phyloP scores from a whole-genome alignment of 2,888 invertebrate genomes.

The Charanyca ferruginea region DNA sequence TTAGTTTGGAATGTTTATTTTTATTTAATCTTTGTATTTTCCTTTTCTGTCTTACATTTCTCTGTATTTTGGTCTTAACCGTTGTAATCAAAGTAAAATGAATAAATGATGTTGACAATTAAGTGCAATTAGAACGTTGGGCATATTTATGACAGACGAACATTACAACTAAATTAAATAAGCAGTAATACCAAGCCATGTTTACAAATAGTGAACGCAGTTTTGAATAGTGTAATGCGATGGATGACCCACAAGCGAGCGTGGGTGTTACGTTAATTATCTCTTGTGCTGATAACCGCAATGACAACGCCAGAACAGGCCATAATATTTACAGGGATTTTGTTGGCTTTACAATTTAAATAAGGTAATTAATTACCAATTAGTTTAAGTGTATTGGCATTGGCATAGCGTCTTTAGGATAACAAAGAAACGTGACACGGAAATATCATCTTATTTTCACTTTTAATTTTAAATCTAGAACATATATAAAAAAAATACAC shows the following conservation, averaged over 20 bases:
- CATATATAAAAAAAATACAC: constrained; percentile 12
- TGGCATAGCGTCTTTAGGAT: not conserved
- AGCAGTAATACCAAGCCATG: not conserved
- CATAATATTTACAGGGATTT: constrained; percentile 49
- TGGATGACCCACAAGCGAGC: constrained; percentile 48
- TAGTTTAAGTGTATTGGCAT: constrained; percentile 10
- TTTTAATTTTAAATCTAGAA: constrained; percentile 14
- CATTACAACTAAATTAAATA: constrained; percentile 1
- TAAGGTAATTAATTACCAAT: constrained; percentile 2
- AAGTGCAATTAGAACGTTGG: not conserved
- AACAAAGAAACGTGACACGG: constrained; percentile 13
- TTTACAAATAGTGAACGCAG: constrained; percentile 36
- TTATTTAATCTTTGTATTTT: too few species aligned
- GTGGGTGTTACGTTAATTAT: constrained; percentile 55
- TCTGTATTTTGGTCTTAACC: too few species aligned
- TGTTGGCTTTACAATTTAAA: constrained; percentile 33
- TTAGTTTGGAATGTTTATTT: too few species aligned
- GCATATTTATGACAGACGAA: not conserved
- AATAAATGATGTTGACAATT: not conserved
- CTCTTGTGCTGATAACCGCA: constrained; percentile 53
- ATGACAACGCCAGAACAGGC: constrained; percentile 50
- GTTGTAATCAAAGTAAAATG: too few species aligned
- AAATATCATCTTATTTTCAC: constrained; percentile 12
- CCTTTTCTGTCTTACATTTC: too few species aligned
- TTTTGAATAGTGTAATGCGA: constrained; percentile 31